Evolutionary conservation across 1,140 invertebrate genomes (phyloP), one percentile per base, ranked within the genome.

Genomic region (Phthorimaea operculella): DNA sequence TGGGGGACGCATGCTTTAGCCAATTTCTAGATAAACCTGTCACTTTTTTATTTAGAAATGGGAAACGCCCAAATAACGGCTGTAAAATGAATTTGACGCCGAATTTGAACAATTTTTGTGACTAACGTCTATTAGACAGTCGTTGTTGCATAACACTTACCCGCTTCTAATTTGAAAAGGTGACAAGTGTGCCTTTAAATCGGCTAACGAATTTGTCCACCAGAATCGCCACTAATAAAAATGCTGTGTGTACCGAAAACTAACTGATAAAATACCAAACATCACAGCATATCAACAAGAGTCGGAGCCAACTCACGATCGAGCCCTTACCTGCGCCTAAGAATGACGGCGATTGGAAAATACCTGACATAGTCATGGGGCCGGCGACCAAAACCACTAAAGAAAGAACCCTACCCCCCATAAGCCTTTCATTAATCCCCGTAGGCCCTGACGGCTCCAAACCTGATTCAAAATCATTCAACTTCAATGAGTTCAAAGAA

Each of bases 221-320:
- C 21, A 28, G 21, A 28, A 28, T 28, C 6, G 21, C 6, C 21
- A 28, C 21, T 28, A 28, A 28, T 28, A 28, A 28, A n/a, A 28
- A 28, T 28, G 21, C 21, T 28, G 21, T 28, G 21, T 28, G 21
- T 28, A 28, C 21, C 45, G 16, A 42, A 54, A 54, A 51, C 57
- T 58, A 57, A 51, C 58, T 61, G 63, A 66, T 62, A 63, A 66
- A 68, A 53, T 57, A 54, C 66, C 50, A 66, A 45, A 52, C 53
- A 47, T 58, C 63, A 82, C 79, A 85, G 82, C 79, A 85, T 74
- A 85, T 85, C 82, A 83, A 83, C 82, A 83, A 76, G 72, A 82
- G 75, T 59, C 61, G 82, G 65, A 79, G 78, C 55, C 82, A 85
- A 68, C 68, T 85, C 45, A 85, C 77, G 39, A 85, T 85, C 54